Evolutionary conservation across 2,113 vertebrate genomes (phyloP), one percentile per base, ranked within the genome.

Genomic region (Amblyornis subalaris): DNA sequence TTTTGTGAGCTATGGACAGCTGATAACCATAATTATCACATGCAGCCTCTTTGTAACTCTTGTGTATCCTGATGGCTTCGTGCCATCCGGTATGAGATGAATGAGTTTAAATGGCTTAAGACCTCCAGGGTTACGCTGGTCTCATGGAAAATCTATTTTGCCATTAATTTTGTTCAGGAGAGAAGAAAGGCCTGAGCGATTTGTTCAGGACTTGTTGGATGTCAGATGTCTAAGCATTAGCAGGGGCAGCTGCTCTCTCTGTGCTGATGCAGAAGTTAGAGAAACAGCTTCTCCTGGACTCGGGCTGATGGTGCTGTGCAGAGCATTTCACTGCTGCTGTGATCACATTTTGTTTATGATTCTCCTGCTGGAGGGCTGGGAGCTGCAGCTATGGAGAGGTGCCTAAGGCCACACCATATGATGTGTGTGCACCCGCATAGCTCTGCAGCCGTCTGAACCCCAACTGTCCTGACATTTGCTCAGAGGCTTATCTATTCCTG

Each of bases 281-380:
- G 57, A 77, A 93, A n/a, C 0, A 4, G 12, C 47, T 83, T 76
- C 62, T 88, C 53, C 77, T 64, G 66, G 40, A 17, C 62, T 81
- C 0, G 0, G 35, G 23, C 15, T 29, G 35, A 7, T 1, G 1
- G 54, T 36, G 60, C 67, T 3, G 0, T 25, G 50, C 58, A 44
- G 58, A 91, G 47, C 38, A 10, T 91, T 73, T 76, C 57, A 4
- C 64, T 58, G 54, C 82, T 70, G 53, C 88, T 76, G 50, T 8
- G 1, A 13, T 45, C 25, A 9, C 13, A 10, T 51, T 58, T 51
- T 42, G 38, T 74, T 86, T 25, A 6, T 74, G 55, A 35, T 55
- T 83, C 86, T 88, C 47, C 60, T 60, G 10, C 71, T 70, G 79
- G 58, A 62, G 80, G 17, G 42, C 65, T 88, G 47, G 51, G 47